These are phyloP conservation scores for Mythimna ferrago DNA, from an alignment of 2,888 invertebrate species.

Conservation along the genomic window DNA sequence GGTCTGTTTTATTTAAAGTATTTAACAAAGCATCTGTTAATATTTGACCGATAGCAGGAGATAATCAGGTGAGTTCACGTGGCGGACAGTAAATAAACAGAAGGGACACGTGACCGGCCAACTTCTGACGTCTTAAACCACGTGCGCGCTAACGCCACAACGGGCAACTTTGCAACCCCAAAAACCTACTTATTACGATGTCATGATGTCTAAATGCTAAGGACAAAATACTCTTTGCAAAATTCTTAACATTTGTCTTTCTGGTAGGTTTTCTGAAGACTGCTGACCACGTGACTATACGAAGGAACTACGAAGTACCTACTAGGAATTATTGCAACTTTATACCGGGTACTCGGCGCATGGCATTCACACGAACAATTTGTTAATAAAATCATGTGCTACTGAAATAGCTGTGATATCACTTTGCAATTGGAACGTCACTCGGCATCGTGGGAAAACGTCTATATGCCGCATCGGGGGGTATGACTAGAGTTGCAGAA, in stretches of 20 bases:
- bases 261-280: not conserved
- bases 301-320: conserved; percentile 29
- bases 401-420: conserved; percentile 73
- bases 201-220: not conserved
- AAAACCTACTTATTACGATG: conserved; percentile 29
- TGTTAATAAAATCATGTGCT: conserved; percentile 66
- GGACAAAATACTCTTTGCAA: conserved; percentile 13
- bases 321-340: conserved; percentile 55
- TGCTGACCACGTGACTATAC: conserved; percentile 11
- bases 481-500: conserved; percentile 49
- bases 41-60: conserved; percentile 58
- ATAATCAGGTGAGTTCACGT: conserved; percentile 73
- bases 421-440: conserved; percentile 65
- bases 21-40: conserved; percentile 22
- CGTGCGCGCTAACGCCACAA: conserved; percentile 59
- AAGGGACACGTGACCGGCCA: conserved; percentile 73
- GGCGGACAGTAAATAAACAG: conserved; percentile 75
- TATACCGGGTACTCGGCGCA: conserved; percentile 44
- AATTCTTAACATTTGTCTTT: not conserved
- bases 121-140: conserved; percentile 70
- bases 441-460: conserved; percentile 68
- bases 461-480: conserved; percentile 51
- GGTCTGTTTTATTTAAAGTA: not conserved
- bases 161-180: conserved; percentile 36
- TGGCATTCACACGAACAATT: conserved; percentile 61